Percentiles rank a stretch among this genome's conserved stretches.
Evolutionary conservation across 2,888 invertebrate species (phyloP).

Genomic region (Tetropium fuscum): DNA sequence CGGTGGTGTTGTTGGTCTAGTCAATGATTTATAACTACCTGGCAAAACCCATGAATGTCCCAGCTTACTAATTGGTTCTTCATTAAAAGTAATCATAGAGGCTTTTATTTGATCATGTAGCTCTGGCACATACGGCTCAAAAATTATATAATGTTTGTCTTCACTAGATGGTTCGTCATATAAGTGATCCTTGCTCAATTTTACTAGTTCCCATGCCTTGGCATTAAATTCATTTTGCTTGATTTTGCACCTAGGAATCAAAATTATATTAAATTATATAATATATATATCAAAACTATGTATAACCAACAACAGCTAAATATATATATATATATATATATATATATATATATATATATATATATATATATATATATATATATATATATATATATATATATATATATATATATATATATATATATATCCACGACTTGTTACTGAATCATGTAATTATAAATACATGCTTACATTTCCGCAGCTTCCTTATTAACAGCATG

Average conservation of each 20-base stretch:
- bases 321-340: too few species aligned
- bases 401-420: too few species aligned
- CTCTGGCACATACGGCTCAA: conserved; percentile 79
- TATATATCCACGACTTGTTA: too few species aligned
- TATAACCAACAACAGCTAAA: too few species aligned
- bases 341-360: too few species aligned
- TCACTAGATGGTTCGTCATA: conserved; percentile 82
- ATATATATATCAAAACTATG: too few species aligned
- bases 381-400: too few species aligned
- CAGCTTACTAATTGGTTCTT: conserved; percentile 59
- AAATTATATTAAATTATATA: too few species aligned
- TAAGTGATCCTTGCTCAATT: conserved; percentile 77
- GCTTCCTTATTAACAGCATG: conserved; percentile 80
- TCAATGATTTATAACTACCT: conserved; percentile 83
- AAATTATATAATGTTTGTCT: conserved; percentile 86
- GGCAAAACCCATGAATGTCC: conserved; percentile 91
- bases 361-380: too few species aligned
- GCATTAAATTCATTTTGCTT: conserved; percentile 79
- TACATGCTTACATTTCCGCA: conserved; percentile 72
- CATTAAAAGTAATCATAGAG: conserved; percentile 66
- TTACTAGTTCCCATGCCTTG: conserved; percentile 78
- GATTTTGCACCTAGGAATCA: conserved; percentile 77
- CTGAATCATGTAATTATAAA: too few species aligned
- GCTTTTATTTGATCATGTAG: conserved; percentile 78
- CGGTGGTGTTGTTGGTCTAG: conserved; percentile 69